Percentiles rank a stretch among this genome's conserved stretches.
phyloP scores from a whole-genome alignment of 2,797 vertebrate species.

The Forpus xanthops region DNA sequence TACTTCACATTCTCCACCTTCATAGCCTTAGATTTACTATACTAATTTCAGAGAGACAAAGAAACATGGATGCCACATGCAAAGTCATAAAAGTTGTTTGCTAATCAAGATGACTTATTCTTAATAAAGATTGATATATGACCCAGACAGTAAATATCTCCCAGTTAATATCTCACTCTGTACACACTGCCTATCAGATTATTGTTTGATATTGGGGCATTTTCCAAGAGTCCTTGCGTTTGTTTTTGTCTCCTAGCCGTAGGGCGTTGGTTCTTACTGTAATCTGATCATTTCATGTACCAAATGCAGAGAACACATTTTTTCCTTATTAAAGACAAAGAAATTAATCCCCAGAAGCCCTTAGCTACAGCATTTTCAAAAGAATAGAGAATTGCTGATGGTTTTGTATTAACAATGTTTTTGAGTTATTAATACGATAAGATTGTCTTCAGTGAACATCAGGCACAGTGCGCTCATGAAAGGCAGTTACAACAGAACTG shows the following conservation, averaged over 20 bases:
- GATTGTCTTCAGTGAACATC: background rate
- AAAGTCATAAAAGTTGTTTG: background rate
- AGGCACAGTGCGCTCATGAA: background rate
- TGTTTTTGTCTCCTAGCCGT: background rate
- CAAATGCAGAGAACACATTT: background rate
- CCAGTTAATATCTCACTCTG: background rate
- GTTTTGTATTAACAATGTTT: background rate
- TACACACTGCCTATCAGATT: background rate
- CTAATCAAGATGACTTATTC: background rate
- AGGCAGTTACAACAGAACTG: background rate
- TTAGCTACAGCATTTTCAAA: background rate
- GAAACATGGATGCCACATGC: background rate
- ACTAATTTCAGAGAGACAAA: background rate
- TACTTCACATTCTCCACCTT: background rate
- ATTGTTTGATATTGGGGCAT: background rate
- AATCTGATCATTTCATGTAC: constrained; percentile 35
- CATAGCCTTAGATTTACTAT: background rate
- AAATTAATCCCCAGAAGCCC: background rate
- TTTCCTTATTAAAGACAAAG: background rate
- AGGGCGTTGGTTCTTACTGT: constrained; percentile 73
- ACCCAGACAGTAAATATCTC: background rate
- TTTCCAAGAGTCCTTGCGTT: background rate
- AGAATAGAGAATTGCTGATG: background rate
- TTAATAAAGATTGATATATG: background rate
- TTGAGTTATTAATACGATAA: background rate